A percentile compares a stretch with the other conserved stretches of the same genome.
phyloP scores from a whole-genome alignment of 2,797 vertebrate species.

The Siniperca undulata region DNA sequence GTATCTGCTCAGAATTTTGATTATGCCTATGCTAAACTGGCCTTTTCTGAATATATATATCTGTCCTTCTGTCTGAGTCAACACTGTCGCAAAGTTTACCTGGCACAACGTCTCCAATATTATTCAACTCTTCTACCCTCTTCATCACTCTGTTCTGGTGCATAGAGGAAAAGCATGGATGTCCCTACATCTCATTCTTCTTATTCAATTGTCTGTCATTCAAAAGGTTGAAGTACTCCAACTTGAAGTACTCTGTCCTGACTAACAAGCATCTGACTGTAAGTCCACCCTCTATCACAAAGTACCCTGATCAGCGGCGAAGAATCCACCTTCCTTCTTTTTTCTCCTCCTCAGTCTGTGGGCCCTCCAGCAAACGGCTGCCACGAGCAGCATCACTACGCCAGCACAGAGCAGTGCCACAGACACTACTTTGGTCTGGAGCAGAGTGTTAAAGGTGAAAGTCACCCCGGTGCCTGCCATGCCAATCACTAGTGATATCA shows the following conservation, averaged over 20 bases:
- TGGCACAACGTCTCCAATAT: constrained; percentile 6
- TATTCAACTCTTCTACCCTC: constrained; percentile 2
- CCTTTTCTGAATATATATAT: constrained; percentile 15
- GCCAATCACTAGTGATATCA: constrained; percentile 93
- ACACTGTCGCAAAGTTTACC: constrained; percentile 12
- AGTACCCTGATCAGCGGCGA: constrained; percentile 80
- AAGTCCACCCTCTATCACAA: constrained; percentile 71
- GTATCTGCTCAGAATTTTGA: constrained; percentile 23
- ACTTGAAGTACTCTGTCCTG: constrained; percentile 19
- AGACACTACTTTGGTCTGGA: constrained; percentile 91
- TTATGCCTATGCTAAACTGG: constrained; percentile 22
- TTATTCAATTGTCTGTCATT: constrained; percentile 15
- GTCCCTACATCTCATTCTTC: constrained; percentile 1
- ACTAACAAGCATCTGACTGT: neutral
- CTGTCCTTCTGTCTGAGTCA: constrained; percentile 3
- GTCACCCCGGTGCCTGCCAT: constrained; percentile 92
- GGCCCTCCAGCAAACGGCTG: constrained; percentile 84
- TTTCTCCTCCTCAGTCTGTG: constrained; percentile 81
- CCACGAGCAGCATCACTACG: constrained; percentile 81
- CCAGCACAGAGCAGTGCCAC: constrained; percentile 86
- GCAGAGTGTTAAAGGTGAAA: constrained; percentile 91
- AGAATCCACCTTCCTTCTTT: constrained; percentile 86
- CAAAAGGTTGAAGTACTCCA: constrained; percentile 12
- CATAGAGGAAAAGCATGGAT: constrained; percentile 36
- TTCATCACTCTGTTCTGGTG: constrained; percentile 6